Base-by-base conservation (phyloP, 2,888 invertebrate genomes). In the Platycnemis pennipes region DNA sequence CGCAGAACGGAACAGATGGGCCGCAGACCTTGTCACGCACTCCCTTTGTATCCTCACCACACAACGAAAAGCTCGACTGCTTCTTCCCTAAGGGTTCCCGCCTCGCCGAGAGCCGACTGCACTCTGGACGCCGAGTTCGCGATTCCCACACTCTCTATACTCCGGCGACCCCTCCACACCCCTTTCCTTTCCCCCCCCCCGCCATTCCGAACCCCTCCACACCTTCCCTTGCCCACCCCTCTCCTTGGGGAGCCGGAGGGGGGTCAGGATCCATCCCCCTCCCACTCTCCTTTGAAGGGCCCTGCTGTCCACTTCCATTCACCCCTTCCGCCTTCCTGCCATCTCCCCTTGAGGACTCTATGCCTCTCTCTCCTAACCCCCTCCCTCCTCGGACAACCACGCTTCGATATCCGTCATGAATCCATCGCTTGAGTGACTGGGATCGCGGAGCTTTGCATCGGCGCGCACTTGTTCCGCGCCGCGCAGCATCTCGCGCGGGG, bases 91-190 rank as follows among this genome's bases (percentile, higher is more conserved):
- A 44, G 91, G 91, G 77, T 77, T 63, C 91, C 91, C 63, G 63
- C 91, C 22, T 63, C 26, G 63, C 63, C 63, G 91, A 91, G 63
- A 63, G 91, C 91, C 91, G 91, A 69, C 45, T 91, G n/a, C 91
- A 63, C 63, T 69, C 91, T 91, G 91, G 63, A 91, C 91, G 91
- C 91, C 63, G 91, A 56, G 91, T 63, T 63, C 91, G 91, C 63
- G 91, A 63, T 91, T 91, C 91, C 63, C 63, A 91, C 44, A 63
- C 44, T 91, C 77, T 77, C 2, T 77, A 77, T 37, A 44, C 63
- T 42, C 63, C 42, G 91, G 13, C 44, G 44, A 91, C 63, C 63
- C 63, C 63, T 44, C 91, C 63, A 42, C 88, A 49, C 37, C 88
- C 37, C 77, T 26, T 31, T 26, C 77, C 53, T 53, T 3, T 13